phyloP scores from a whole-genome alignment of 2,797 vertebrate species.

The Gadopsis bispinosus region DNA sequence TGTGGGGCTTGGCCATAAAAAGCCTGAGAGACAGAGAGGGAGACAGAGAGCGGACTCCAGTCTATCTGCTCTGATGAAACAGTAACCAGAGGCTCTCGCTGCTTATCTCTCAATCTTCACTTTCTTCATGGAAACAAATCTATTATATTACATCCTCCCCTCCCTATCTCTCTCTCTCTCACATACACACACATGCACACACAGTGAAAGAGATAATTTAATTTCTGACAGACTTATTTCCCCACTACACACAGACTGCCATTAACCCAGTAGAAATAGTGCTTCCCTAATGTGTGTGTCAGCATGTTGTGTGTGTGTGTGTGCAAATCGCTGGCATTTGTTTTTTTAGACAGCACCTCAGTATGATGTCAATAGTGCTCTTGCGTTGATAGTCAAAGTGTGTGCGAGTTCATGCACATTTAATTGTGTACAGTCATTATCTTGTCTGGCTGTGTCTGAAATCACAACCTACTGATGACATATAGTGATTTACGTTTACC shows the following conservation, averaged over 20 bases:
- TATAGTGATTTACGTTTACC: neutral
- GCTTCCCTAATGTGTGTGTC: slow-evolving; percentile 24
- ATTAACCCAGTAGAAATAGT: slow-evolving; percentile 26
- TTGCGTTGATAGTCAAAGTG: neutral
- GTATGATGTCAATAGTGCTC: neutral
- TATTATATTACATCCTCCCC: slow-evolving; percentile 53
- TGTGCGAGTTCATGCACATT: neutral
- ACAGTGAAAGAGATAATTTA: slow-evolving; percentile 27
- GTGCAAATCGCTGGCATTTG: neutral
- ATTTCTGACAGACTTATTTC: slow-evolving; percentile 51
- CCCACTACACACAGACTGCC: slow-evolving; percentile 7
- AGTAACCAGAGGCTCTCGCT: slow-evolving; percentile 51
- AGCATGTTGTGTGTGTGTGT: neutral
- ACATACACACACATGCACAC: neutral
- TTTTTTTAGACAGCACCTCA: neutral
- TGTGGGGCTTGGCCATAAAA: slow-evolving; percentile 33
- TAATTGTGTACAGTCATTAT: neutral
- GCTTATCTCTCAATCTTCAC: slow-evolving; percentile 47
- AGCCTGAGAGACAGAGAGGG: slow-evolving; percentile 18
- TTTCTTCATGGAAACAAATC: slow-evolving; percentile 63
- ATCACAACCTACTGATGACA: neutral
- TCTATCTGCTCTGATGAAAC: slow-evolving; percentile 56
- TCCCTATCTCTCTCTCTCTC: slow-evolving; percentile 24
- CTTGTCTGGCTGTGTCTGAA: neutral
- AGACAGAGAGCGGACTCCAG: slow-evolving; percentile 25